Evolutionary conservation across 2,888 invertebrate genomes (phyloP), one percentile per base, ranked within the genome.

Genomic region (Melanchra persicariae): DNA sequence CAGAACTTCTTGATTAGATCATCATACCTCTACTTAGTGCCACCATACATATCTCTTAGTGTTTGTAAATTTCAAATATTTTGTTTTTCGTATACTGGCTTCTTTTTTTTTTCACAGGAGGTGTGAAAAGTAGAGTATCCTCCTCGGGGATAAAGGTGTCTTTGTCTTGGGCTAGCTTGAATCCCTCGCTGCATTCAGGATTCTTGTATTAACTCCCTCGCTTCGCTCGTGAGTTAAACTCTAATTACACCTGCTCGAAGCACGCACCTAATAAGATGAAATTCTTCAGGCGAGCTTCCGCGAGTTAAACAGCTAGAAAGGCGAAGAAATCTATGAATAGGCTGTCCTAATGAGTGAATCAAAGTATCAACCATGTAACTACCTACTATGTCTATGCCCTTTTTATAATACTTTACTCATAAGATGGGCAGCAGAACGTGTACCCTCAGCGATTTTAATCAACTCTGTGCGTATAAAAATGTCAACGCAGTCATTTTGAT

Each of bases 381-480:
- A 55, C 8, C 26, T 37, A 64, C 43, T 26, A 45, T n/a, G 34
- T 64, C 19, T 40, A 15, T 40, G 15, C 34, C 49, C 40, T 78
- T 81, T 72, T 83, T 84, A 64, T 74, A n/a, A 55, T n/a, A n/a
- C 54, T 49, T 67, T 30, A 59, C 51, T 47, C 66, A 34, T 70
- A 59, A 63, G 17, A 58, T 49, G 57, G 49, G 45, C 60, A 52
- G 45, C 60, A 52, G 58, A 47, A 70, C 51, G 34, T 30, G 58
- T 57, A 51, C 34, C 62, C 57, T 70, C 55, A 24, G 30, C 52
- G 34, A 43, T 66, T 81, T 68, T 79, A 79, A 82, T 82, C 77
- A 70, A 79, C 62, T 57, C 63, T 60, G 61, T 74, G 77, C 47
- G 55, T 30, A 75, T 87, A 83, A 87, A 87, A 80, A 85, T 82